Evolutionary conservation across 2,797 vertebrate species (phyloP), one percentile per base, ranked within the genome.

Genomic region (Megalops cyprinoides): DNA sequence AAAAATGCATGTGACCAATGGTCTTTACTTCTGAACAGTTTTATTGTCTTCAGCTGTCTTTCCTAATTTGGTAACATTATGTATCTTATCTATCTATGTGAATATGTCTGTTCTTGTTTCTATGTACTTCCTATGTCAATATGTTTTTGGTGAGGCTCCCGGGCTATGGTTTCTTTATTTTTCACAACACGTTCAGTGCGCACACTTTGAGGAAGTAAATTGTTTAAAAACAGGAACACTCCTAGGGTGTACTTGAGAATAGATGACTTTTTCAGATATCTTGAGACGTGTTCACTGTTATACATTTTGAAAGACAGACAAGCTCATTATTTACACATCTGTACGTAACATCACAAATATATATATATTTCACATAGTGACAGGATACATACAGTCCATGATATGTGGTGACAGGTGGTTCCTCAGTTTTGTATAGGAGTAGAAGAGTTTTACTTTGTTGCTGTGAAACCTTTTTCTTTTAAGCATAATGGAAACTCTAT

Each of bases 121-220:
- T 55, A 5, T 71, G 20, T 39, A 23, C 31, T 69, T 46, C 23
- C 25, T 12, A 3, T 18, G 3, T 20, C 8, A 6, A 25, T 10
- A 31, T 6, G 42, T 62, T 77, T 23, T 49, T 44, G n/a, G 51
- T 31, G 49, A 77, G 74, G 39, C 39, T 18, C 42, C 25, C n/a
- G 60, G 18, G 42, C 10, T 28, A 18, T 42, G 18, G 0, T 51
- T 51, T 39, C 55, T 78, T 69, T 55, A 28, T 25, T 34, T 78
- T 71, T 46, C 49, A 20, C 73, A 56, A 42, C 28, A 46, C 44
- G 46, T 78, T 31, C 55, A 49, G 15, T 65, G 6, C 3, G n/a
- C 44, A 48, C 31, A 77, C 79, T 88, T 90, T 91, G 82, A 86
- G 91, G 92, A 93, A 92, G 89, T 90, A 2, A 12, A 42, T 80